Base-by-base conservation (phyloP, 2,797 vertebrate genomes). In the Myotis daubentonii region DNA sequence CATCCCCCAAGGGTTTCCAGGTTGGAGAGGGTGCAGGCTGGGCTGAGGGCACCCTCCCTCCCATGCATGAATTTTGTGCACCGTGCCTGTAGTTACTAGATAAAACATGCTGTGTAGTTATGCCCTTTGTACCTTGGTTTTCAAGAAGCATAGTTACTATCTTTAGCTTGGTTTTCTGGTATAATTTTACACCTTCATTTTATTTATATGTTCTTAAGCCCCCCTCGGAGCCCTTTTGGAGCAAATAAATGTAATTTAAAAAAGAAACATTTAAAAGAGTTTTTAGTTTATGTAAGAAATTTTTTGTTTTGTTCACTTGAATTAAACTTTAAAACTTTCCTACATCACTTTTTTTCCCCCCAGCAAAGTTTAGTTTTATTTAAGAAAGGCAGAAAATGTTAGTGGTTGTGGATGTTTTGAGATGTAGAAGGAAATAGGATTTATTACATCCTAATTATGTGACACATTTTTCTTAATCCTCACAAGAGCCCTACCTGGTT, bases 361-460 rank as follows among this genome's bases (percentile, higher is more conserved):
- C 20, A 87, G 53, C 5, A 33, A 51, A 68, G 1, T 89, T 94
- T 47, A 75, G 22, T 72, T 74, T 33, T 89, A 83, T 51, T 72
- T 95, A 75, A 91, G 38, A 57, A 20, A 82, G 83, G 16, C 76
- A 87, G 53, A 89, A 80, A 81, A 72, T 87, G 22, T 76, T 87
- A 87, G 10, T 51, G 20, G 30, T 81, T 62, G 47, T 80, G 38
- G 62, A 5, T 88, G 75, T 65, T 36, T 49, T 28, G 36, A 70
- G 68, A 75, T 13, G 16, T 53, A 83, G 36, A 89, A 81, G 47
- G 11, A 89, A 84, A 68, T 71, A 41, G 33, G 44, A 53, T 33
- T 82, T 87, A 83, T 71, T 88, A 25, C 4, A 9, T 92, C 62
- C 33, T 82, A 83, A 65, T 83, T 65, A 38, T 55, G 11, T 81